Percentiles rank a stretch among this genome's conserved stretches.
Conservation (phyloP, 2,113 vertebrate species). For the Arvicanthis niloticus region DNA sequence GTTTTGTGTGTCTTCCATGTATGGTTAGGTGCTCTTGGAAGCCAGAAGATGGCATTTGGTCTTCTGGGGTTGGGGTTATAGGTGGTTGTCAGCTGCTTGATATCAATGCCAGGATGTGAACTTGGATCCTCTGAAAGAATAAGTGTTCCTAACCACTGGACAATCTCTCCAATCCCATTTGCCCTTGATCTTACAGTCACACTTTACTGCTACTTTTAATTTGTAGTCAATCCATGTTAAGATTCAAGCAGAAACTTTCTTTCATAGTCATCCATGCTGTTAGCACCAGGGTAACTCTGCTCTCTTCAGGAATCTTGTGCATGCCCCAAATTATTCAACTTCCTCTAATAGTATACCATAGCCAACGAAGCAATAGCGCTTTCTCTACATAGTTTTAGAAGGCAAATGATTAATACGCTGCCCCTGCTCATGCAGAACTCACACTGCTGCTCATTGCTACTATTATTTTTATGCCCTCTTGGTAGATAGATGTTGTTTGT, state of each 20-base stretch:
- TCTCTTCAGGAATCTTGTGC: neutral
- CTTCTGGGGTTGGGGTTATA: neutral
- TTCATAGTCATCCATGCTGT: neutral
- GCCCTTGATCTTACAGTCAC: neutral
- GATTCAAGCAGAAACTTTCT: neutral
- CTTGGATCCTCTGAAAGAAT: neutral
- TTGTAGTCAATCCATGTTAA: neutral
- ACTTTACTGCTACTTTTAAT: neutral
- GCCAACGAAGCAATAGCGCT: constrained; percentile 1
- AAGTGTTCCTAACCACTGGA: neutral
- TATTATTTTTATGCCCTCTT: neutral
- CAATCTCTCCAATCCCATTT: neutral
- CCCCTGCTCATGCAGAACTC: neutral
- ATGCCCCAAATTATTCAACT: neutral
- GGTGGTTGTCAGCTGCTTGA: neutral
- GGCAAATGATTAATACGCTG: neutral
- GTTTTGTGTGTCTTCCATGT: neutral
- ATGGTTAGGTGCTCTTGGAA: neutral
- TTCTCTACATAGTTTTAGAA: constrained; percentile 14
- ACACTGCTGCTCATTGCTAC: neutral
- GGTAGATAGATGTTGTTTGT: neutral
- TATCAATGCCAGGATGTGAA: neutral
- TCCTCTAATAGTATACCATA: neutral
- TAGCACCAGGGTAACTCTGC: neutral
- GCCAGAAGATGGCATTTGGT: neutral